phyloP scores from a whole-genome alignment of 2,888 invertebrate species.

The Cryptocephalus moraei region DNA sequence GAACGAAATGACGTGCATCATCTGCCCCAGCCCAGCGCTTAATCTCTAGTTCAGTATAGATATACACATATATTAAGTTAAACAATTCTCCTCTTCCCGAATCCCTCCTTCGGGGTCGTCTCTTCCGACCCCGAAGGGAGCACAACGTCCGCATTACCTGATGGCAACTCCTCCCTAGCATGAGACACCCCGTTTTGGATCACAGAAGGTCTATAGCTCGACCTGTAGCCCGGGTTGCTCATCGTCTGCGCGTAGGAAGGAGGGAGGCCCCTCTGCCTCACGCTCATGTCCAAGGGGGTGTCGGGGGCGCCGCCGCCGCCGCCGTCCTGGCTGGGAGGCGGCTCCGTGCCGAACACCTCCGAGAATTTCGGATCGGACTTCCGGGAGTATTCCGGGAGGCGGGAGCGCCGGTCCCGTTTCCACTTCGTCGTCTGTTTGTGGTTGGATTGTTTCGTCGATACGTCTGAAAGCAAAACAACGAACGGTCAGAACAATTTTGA shows the following conservation, averaged over 20 bases:
- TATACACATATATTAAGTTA: too few relatives aligned
- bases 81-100: too few relatives aligned
- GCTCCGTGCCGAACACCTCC: slow-evolving; percentile 27
- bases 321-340: slow-evolving; percentile 8
- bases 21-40: too few relatives aligned
- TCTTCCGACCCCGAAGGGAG: too few relatives aligned
- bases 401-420: slow-evolving; percentile 56
- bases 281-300: slow-evolving; percentile 53
- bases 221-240: slow-evolving; percentile 35
- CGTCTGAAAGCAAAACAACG: slow-evolving; percentile 12
- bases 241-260: slow-evolving; percentile 48
- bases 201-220: slow-evolving; percentile 48
- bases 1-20: too few relatives aligned
- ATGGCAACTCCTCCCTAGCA: slow-evolving; percentile 32
- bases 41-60: too few relatives aligned
- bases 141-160: slow-evolving; percentile 23
- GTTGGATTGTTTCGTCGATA: slow-evolving; percentile 12
- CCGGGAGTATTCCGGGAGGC: slow-evolving; percentile 36
- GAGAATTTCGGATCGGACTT: slow-evolving; percentile 36
- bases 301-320: slow-evolving; percentile 6
- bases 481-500: too few relatives aligned
- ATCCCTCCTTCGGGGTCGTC: too few relatives aligned
- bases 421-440: slow-evolving; percentile 60
- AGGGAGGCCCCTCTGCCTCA: slow-evolving; percentile 48
- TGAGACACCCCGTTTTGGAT: slow-evolving; percentile 40